Evolutionary conservation across 2,888 invertebrate species (phyloP).

Genomic region (Gryllus longicercus): DNA sequence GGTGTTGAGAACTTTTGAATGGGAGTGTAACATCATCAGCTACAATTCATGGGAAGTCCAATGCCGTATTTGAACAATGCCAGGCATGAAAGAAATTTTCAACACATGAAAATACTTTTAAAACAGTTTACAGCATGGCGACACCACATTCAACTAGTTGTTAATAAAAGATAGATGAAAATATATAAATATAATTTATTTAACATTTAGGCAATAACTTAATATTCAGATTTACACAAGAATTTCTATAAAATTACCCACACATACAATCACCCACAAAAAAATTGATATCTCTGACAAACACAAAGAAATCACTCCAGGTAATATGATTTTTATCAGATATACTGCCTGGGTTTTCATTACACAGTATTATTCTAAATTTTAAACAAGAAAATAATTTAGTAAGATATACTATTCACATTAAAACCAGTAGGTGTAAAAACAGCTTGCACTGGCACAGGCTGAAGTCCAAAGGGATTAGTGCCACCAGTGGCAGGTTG

Average conservation of each 20-base stretch:
- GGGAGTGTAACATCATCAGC: too few species aligned
- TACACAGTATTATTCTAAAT: background rate
- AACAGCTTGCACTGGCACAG: constrained; percentile 22
- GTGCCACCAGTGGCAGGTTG: background rate
- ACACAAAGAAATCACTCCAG: too few species aligned
- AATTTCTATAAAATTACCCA: background rate
- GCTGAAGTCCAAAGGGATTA: constrained; percentile 20
- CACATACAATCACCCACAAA: too few species aligned
- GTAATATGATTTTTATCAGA: background rate
- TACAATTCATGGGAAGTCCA: too few species aligned
- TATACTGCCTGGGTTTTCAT: background rate
- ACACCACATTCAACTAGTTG: too few species aligned
- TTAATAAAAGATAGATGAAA: background rate
- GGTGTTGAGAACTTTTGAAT: too few species aligned
- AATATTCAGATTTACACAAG: background rate
- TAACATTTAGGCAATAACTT: background rate
- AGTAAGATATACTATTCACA: constrained; percentile 24
- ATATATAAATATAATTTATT: constrained; percentile 4
- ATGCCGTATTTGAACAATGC: too few species aligned
- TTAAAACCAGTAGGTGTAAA: constrained; percentile 22
- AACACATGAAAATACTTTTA: too few species aligned
- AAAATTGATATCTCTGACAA: too few species aligned
- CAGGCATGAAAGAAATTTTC: too few species aligned
- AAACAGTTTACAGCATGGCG: too few species aligned
- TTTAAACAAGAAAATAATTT: background rate